Evolutionary conservation across 2,113 vertebrate species (phyloP).

Genomic region (Pterophyllum scalare): DNA sequence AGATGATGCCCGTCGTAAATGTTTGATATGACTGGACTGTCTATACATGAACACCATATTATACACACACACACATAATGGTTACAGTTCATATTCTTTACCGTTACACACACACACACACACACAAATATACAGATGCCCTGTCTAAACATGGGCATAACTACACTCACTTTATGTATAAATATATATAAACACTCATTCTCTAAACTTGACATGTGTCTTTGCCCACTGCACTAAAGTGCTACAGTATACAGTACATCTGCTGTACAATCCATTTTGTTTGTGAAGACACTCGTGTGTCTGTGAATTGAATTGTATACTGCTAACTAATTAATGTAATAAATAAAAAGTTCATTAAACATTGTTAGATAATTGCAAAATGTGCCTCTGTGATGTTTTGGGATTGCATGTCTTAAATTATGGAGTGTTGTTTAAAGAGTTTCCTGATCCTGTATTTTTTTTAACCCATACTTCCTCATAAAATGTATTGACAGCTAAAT

Average conservation of each 20-base stretch:
- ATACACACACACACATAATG: slow-evolving; percentile 44
- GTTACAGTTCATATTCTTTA: slow-evolving; percentile 58
- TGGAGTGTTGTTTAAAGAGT: slow-evolving; percentile 4
- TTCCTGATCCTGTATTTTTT: background rate
- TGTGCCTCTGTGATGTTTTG: slow-evolving; percentile 55
- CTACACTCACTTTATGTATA: slow-evolving; percentile 71
- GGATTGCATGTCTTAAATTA: slow-evolving; percentile 14
- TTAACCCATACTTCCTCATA: slow-evolving; percentile 8
- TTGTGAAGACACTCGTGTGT: slow-evolving; percentile 84
- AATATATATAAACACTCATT: slow-evolving; percentile 65
- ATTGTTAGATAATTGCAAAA: slow-evolving; percentile 77
- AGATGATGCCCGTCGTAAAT: slow-evolving; percentile 67
- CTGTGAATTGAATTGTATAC: slow-evolving; percentile 85
- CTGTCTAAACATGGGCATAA: slow-evolving; percentile 64
- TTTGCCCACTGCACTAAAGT: slow-evolving; percentile 72
- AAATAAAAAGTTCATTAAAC: slow-evolving; percentile 81
- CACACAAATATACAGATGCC: slow-evolving; percentile 37
- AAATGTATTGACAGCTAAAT: background rate
- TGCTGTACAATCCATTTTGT: slow-evolving; percentile 84
- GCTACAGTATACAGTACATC: slow-evolving; percentile 73
- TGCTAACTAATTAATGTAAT: slow-evolving; percentile 83
- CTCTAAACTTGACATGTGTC: slow-evolving; percentile 72
- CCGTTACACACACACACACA: slow-evolving; percentile 49
- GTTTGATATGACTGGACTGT: slow-evolving; percentile 82
- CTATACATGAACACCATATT: slow-evolving; percentile 73